Conservation (phyloP, 2,113 vertebrate species). For the Gavia stellata region DNA sequence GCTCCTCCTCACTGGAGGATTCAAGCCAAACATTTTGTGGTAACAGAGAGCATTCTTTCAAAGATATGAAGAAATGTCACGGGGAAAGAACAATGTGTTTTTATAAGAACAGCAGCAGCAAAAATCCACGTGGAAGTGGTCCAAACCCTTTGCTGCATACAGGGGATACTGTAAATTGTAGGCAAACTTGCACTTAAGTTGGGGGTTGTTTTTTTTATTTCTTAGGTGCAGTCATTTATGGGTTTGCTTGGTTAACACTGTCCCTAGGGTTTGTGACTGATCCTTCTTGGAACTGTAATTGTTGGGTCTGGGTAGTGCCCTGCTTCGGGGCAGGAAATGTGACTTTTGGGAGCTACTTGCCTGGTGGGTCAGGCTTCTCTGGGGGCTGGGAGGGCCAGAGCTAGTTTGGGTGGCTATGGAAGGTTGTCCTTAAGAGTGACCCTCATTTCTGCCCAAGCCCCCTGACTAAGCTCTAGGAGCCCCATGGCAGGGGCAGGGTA, state of each 20-base stretch:
- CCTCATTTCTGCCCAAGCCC: not conserved
- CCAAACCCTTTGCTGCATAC: not conserved
- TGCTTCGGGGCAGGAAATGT: fast-evolving
- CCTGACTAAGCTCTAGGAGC: not conserved
- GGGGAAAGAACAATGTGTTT: not conserved
- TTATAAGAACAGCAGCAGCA: not conserved
- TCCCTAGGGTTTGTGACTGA: not conserved
- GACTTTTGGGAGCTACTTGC: not conserved
- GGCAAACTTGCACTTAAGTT: not conserved
- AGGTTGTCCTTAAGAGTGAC: not conserved
- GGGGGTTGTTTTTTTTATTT: not conserved
- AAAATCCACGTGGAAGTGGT: not conserved
- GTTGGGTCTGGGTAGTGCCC: not conserved
- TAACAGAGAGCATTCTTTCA: not conserved
- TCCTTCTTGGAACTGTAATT: not conserved
- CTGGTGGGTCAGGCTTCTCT: not conserved
- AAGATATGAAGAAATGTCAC: not conserved
- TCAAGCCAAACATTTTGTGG: not conserved
- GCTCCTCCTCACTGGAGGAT: not conserved
- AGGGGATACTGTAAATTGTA: not conserved
- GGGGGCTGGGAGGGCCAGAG: not conserved
- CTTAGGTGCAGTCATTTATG: not conserved
- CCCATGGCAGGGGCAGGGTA: not conserved
- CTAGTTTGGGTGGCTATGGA: not conserved
- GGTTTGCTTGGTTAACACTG: not conserved